These are phyloP conservation scores for Bicyclus anynana DNA, from an alignment of 1,140 invertebrate genomes.

Conservation along the genomic window DNA sequence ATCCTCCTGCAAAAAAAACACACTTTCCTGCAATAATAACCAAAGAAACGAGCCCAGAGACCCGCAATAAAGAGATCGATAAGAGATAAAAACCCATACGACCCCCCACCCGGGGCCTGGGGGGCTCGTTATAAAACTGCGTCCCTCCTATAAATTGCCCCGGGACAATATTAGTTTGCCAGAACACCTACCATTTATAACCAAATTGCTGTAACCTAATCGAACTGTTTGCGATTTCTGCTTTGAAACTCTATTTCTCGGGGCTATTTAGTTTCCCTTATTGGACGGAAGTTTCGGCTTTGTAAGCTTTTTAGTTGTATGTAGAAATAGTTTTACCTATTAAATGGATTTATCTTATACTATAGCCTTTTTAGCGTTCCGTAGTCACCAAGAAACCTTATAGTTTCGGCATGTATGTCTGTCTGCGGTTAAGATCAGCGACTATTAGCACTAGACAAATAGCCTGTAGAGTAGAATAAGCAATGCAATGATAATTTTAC, in stretches of 20 bases:
- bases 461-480: too few relatives aligned
- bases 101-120: background rate
- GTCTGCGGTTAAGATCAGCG: too few relatives aligned
- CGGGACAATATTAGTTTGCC: conserved; percentile 2
- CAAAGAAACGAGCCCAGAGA: background rate
- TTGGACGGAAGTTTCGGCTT: background rate
- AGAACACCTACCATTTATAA: conserved; percentile 13
- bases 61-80: conserved; percentile 7
- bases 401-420: too few relatives aligned
- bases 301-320: too few relatives aligned
- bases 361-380: too few relatives aligned
- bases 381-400: too few relatives aligned
- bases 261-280: background rate
- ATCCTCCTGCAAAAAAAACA: too few relatives aligned
- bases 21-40: conserved; percentile 7
- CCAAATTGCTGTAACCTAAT: conserved; percentile 6
- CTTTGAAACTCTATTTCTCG: background rate
- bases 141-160: conserved; percentile 11
- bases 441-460: too few relatives aligned
- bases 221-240: background rate
- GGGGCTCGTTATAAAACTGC: conserved; percentile 17
- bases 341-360: too few relatives aligned
- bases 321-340: background rate
- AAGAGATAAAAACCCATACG: conserved; percentile 6
- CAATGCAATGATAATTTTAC: too few relatives aligned